A percentile compares a stretch with the other conserved stretches of the same genome.
Evolutionary conservation across 35 echinoderm and acorn worm genomes (phyloP).

Genomic region (Eucidaris tribuloides): DNA sequence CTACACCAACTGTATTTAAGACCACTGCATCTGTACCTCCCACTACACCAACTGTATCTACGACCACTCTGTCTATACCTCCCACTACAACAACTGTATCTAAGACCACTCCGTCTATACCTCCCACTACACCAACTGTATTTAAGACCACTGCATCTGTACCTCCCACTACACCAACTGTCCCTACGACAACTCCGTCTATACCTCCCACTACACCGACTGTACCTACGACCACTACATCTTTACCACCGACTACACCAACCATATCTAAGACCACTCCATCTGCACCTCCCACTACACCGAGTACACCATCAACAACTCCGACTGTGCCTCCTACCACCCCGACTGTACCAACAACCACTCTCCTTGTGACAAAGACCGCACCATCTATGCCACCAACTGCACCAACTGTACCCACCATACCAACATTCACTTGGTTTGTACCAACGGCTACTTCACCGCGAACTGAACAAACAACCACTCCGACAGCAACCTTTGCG

Average conservation of each 20-base stretch:
- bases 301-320: not conserved
- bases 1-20: not conserved
- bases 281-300: not conserved
- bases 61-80: not conserved
- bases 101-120: not conserved
- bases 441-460: not conserved
- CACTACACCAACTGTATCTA: not conserved
- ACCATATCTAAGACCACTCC: not conserved
- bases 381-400: not conserved
- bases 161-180: not conserved
- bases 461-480: not conserved
- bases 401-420: not conserved
- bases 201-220: not conserved
- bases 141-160: not conserved
- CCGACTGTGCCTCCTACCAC: not conserved
- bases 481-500: not conserved
- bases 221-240: not conserved
- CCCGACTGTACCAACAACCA: not conserved
- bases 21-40: not conserved
- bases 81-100: not conserved
- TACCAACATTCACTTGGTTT: not conserved
- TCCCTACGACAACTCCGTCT: not conserved
- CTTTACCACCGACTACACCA: not conserved
- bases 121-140: not conserved
- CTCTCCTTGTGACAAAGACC: not conserved